Evolutionary conservation across 92 coral and sea anemone species (phyloP), one percentile per base, ranked within the genome.

Genomic region (Epizoanthus ramosus): DNA sequence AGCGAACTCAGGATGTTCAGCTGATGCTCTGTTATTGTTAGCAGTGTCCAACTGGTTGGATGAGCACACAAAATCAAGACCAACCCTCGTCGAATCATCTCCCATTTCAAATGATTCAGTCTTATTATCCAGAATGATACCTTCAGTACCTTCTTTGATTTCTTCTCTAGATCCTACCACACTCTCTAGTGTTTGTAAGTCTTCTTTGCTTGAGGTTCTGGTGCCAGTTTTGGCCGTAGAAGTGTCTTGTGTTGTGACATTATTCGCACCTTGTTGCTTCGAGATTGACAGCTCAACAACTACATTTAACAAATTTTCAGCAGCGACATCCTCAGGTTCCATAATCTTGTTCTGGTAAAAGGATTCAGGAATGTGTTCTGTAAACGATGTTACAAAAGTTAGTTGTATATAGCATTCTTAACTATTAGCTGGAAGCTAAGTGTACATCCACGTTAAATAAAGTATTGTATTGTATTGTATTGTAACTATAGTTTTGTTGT

Each of bases 311-410:
- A 0, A 60, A 10, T 22, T n/a, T 23, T 1, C 22, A 21, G 70
- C 41, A 16, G 82, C 14, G 37, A 16, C 82, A 8, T 41, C 82
- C 31, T 61, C 70, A 23, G n/a, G 13, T 77, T 77, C 82, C 6
- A 59, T 17, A 3, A 33, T 33, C 64, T 76, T 60, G 69, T 76
- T 59, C 23, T 76, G 56, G 81, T 76, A 76, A 25, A 77, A 61
- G 63, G 71, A 77, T 77, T 77, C 82, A 14, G 82, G 82, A 61
- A 77, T 77, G 2, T 61, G 82, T 24, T 77, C 82, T 77, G 82
- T 17, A 63, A 61, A 77, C 37, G 17, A 43, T 6, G 25, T 22
- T 8, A 22, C n/a, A 56, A 21, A 2, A n/a, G 58, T 22, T 21
- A 52, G 6, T 22, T 17, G 28, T 24, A 50, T 12, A 1, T 50